Percentiles rank a stretch among this genome's conserved stretches.
Evolutionary conservation across 1,140 invertebrate species (phyloP).

Genomic region (Pogonognathellus flavescens): DNA sequence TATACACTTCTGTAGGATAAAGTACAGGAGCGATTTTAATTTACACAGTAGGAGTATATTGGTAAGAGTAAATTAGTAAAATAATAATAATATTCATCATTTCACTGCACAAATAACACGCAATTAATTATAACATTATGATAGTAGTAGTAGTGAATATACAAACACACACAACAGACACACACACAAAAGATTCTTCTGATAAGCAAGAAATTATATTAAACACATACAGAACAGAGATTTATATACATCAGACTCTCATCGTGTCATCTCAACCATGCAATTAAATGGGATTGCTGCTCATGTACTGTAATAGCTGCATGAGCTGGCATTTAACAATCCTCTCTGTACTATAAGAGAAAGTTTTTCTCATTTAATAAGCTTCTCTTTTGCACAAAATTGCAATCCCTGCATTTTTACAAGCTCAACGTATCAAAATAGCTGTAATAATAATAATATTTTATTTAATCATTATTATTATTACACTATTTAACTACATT

Average conservation of each 20-base stretch:
- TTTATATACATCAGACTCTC: not conserved
- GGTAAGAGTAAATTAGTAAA: too few species aligned
- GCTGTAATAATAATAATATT: not conserved
- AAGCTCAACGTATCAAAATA: not conserved
- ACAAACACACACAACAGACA: not conserved
- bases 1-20: too few species aligned
- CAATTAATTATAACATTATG: not conserved
- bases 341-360: not conserved
- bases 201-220: not conserved
- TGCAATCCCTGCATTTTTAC: not conserved
- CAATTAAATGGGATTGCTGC: conserved; percentile 17
- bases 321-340: not conserved
- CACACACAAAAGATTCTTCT: not conserved
- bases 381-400: not conserved
- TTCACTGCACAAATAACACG: not conserved
- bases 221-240: too few species aligned
- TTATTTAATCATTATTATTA: not conserved
- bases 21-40: too few species aligned
- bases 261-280: conserved; percentile 12
- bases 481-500: too few species aligned
- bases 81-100: not conserved
- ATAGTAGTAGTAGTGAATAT: not conserved
- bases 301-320: not conserved
- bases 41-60: too few species aligned
- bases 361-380: not conserved